Evolutionary conservation across 2,113 vertebrate genomes (phyloP).

Genomic region (Mustela lutreola): DNA sequence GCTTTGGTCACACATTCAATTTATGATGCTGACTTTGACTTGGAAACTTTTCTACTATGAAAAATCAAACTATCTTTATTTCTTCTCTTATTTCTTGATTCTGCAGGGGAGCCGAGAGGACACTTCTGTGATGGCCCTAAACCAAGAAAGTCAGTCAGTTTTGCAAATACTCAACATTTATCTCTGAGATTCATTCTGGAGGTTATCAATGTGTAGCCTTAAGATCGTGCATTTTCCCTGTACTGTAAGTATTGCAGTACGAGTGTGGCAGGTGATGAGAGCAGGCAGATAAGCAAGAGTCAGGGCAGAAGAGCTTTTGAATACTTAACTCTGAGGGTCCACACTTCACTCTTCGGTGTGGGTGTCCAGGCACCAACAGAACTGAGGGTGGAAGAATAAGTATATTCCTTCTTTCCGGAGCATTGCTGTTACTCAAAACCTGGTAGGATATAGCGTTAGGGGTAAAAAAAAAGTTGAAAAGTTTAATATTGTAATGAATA

Average conservation of each 20-base stretch:
- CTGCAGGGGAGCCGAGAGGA: neutral
- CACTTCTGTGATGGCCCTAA: neutral
- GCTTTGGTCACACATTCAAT: neutral
- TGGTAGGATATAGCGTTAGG: neutral
- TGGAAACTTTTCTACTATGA: neutral
- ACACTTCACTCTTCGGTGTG: neutral
- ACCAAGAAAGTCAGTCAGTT: neutral
- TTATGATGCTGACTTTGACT: constrained; percentile 14
- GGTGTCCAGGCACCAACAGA: neutral
- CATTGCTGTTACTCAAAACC: neutral
- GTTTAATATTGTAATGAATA: neutral
- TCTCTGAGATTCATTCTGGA: neutral
- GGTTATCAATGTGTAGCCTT: neutral
- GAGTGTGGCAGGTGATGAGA: neutral
- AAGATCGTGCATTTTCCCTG: neutral
- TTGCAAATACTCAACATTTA: neutral
- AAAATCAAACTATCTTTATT: neutral
- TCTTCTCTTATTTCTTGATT: neutral
- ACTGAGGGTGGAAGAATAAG: neutral
- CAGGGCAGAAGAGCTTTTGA: neutral
- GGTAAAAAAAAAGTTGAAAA: constrained; percentile 6
- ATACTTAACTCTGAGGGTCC: neutral
- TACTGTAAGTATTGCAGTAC: fast-evolving
- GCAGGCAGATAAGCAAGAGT: neutral
- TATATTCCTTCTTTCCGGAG: neutral